phyloP scores from a whole-genome alignment of 2,888 invertebrate species.

The Mycogona germanica region DNA sequence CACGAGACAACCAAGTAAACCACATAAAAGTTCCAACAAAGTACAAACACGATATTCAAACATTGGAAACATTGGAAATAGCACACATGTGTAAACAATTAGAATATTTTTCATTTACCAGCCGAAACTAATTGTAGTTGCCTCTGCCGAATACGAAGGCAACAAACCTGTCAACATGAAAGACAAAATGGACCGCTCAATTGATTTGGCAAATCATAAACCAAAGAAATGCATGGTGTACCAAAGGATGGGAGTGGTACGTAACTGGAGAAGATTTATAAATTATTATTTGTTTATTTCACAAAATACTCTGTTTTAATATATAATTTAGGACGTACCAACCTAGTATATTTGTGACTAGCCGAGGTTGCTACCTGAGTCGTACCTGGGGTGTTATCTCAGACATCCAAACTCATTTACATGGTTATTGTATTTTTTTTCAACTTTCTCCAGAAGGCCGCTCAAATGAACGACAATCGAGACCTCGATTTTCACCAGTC shows the following conservation, averaged over 20 bases:
- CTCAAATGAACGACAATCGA: slow-evolving; percentile 46
- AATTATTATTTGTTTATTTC: not conserved
- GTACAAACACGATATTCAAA: too few relatives aligned
- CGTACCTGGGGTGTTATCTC: not conserved
- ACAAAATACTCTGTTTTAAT: too few relatives aligned
- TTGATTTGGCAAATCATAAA: slow-evolving; percentile 54
- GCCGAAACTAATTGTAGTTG: slow-evolving; percentile 77
- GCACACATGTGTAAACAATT: too few relatives aligned
- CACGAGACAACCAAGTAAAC: too few relatives aligned
- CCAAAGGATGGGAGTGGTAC: slow-evolving; percentile 52
- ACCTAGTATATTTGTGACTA: too few relatives aligned
- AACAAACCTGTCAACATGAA: slow-evolving; percentile 71
- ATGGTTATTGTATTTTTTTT: not conserved
- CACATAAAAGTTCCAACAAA: too few relatives aligned
- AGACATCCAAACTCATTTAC: not conserved
- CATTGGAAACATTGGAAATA: too few relatives aligned
- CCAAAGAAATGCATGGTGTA: slow-evolving; percentile 70
- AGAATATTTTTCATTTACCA: slow-evolving; percentile 34
- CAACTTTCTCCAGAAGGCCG: slow-evolving; percentile 36
- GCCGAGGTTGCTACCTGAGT: too few relatives aligned
- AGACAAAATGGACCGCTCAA: slow-evolving; percentile 65
- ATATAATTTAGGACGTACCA: too few relatives aligned
- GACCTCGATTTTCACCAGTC: slow-evolving; percentile 68
- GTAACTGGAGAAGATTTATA: not conserved
- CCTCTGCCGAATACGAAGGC: slow-evolving; percentile 84